Evolutionary conservation across 2,113 vertebrate species (phyloP).

Genomic region (Phasianus colchicus): DNA sequence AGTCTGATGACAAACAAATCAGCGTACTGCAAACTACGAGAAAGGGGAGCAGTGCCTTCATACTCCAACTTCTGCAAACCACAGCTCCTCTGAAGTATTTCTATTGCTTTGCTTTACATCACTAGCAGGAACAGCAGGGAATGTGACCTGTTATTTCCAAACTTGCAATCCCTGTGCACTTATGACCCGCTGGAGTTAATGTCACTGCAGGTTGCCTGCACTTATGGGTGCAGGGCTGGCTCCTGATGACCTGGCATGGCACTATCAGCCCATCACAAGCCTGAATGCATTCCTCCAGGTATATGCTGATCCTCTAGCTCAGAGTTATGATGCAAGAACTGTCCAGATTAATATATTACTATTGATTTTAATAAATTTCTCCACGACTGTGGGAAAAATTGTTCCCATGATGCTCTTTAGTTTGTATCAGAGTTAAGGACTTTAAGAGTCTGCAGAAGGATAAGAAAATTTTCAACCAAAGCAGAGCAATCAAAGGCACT

Average conservation of each 20-base stretch:
- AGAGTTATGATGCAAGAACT: not conserved
- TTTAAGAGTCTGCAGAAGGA: not conserved
- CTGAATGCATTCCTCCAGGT: not conserved
- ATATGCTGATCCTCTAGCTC: not conserved
- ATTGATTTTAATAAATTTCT: not conserved
- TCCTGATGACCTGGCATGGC: not conserved
- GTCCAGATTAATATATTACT: not conserved
- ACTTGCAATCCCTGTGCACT: not conserved
- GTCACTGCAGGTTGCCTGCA: not conserved
- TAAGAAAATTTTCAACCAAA: not conserved
- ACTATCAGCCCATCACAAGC: not conserved
- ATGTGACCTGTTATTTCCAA: not conserved
- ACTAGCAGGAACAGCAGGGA: not conserved
- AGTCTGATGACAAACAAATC: not conserved
- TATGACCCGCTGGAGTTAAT: not conserved
- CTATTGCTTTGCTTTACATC: not conserved
- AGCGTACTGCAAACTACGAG: not conserved
- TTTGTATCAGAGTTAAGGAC: not conserved
- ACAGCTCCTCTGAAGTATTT: not conserved
- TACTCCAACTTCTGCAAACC: not conserved
- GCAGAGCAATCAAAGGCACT: not conserved
- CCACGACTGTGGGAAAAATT: not conserved
- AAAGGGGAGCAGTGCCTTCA: not conserved
- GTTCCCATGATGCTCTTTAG: not conserved
- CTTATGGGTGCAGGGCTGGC: not conserved